Conservation (phyloP, 2,888 invertebrate species). For the Anagyrus pseudococci region DNA sequence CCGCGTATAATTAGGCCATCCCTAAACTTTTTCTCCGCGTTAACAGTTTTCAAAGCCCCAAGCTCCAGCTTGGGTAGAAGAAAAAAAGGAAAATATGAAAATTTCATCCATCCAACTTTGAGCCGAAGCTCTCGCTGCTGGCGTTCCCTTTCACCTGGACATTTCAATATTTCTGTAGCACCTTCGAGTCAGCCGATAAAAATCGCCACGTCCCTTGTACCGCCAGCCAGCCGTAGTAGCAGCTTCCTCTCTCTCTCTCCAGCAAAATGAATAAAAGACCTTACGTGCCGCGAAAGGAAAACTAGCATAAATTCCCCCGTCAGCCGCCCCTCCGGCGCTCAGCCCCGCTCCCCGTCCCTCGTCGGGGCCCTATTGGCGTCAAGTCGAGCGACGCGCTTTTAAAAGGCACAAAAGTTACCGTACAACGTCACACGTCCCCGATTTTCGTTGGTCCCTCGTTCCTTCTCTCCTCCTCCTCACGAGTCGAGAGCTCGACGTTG, state of each 20-base stretch:
- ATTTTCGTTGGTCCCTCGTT: neutral
- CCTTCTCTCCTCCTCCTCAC: neutral
- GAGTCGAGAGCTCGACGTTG: neutral
- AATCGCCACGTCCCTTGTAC: slow-evolving; percentile 15
- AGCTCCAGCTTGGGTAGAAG: neutral
- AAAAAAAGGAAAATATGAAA: slow-evolving; percentile 1
- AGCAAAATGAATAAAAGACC: slow-evolving; percentile 24
- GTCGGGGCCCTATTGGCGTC: slow-evolving; percentile 11
- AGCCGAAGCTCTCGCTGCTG: neutral
- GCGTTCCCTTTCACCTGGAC: slow-evolving; percentile 24
- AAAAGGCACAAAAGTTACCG: slow-evolving; percentile 29
- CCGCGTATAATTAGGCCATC: neutral
- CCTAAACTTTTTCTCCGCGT: slow-evolving; percentile 4
- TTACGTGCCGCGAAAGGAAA: slow-evolving; percentile 33
- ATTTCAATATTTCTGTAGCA: slow-evolving; percentile 25
- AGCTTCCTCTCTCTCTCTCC: slow-evolving; percentile 9
- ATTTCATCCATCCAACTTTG: neutral
- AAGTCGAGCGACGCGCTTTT: slow-evolving; percentile 10
- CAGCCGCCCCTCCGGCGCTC: neutral
- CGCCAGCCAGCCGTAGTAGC: slow-evolving; percentile 7
- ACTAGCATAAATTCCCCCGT: slow-evolving; percentile 21
- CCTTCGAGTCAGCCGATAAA: slow-evolving; percentile 15
- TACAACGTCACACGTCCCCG: slow-evolving; percentile 20
- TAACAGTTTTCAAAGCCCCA: neutral
- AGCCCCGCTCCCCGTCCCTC: slow-evolving; percentile 5